phyloP scores from a whole-genome alignment of 1,140 invertebrate species.

The Pomphorhynchus laevis region DNA sequence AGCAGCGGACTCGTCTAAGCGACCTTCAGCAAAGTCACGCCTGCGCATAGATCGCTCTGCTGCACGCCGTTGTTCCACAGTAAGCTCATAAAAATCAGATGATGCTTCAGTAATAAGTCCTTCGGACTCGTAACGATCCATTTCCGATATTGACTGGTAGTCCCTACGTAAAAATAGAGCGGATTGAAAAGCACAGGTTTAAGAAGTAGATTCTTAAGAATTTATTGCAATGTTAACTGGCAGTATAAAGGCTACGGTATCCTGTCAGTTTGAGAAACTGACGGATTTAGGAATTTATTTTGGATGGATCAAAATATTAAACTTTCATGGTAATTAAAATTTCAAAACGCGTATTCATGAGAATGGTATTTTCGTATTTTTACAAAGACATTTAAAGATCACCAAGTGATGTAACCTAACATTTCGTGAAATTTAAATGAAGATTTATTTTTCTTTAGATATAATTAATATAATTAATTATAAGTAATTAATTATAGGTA shows the following conservation, averaged over 20 bases:
- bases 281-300: not conserved
- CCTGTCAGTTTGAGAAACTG: not conserved
- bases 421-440: too few relatives aligned
- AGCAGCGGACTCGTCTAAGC: constrained; percentile 29
- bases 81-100: constrained; percentile 36
- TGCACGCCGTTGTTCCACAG: constrained; percentile 39
- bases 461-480: too few relatives aligned
- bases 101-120: constrained; percentile 48
- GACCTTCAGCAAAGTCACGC: constrained; percentile 37
- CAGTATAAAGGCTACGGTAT: not conserved
- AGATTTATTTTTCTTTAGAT: too few relatives aligned
- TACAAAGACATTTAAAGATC: too few relatives aligned
- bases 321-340: too few relatives aligned
- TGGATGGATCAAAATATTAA: not conserved
- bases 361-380: too few relatives aligned
- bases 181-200: not conserved
- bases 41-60: constrained; percentile 50
- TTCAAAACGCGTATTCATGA: too few relatives aligned
- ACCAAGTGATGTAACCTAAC: too few relatives aligned
- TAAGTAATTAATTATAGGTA: too few relatives aligned
- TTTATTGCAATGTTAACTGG: too few relatives aligned
- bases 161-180: constrained; percentile 27
- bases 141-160: constrained; percentile 63
- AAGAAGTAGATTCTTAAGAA: not conserved
- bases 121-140: constrained; percentile 57